phyloP scores from a whole-genome alignment of 2,797 vertebrate genomes.

The Bucorvus abyssinicus region DNA sequence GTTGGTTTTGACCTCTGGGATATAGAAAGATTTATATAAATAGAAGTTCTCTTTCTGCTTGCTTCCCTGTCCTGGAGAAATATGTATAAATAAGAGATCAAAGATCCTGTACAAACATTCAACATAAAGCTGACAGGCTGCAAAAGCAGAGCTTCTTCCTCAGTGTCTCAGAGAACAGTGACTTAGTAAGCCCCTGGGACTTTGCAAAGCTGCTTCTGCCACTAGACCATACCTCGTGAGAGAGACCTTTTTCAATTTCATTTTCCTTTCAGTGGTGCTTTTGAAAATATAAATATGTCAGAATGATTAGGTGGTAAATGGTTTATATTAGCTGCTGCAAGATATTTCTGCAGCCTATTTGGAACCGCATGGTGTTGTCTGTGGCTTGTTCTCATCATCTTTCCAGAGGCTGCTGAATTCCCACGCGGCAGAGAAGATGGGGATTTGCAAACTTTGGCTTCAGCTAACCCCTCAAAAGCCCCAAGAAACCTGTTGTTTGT shows the following conservation, averaged over 20 bases:
- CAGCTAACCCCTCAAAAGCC: neutral
- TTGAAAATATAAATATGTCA: conserved; percentile 29
- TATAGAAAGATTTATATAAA: conserved; percentile 55
- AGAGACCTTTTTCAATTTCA: neutral
- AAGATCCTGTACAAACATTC: conserved; percentile 56
- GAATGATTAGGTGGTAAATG: neutral
- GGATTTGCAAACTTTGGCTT: neutral
- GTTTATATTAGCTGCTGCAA: neutral
- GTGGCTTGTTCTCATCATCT: neutral
- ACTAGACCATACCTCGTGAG: neutral
- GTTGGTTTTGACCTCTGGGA: conserved; percentile 49
- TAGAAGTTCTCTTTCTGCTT: conserved; percentile 53
- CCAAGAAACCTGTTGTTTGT: neutral
- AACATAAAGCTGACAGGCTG: conserved; percentile 55
- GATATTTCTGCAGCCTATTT: neutral
- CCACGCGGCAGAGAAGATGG: rapidly evolving
- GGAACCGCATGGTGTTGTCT: neutral
- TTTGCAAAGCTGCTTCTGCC: neutral
- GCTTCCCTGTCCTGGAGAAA: conserved; percentile 60
- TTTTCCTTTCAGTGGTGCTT: neutral
- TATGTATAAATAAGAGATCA: conserved; percentile 70
- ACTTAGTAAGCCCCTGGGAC: conserved; percentile 29
- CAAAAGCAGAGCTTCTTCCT: conserved; percentile 38
- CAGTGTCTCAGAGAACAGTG: neutral
- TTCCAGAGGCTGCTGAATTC: neutral